Conservation (phyloP, 2,113 vertebrate genomes). For the Xenotilapia caudafasciata region DNA sequence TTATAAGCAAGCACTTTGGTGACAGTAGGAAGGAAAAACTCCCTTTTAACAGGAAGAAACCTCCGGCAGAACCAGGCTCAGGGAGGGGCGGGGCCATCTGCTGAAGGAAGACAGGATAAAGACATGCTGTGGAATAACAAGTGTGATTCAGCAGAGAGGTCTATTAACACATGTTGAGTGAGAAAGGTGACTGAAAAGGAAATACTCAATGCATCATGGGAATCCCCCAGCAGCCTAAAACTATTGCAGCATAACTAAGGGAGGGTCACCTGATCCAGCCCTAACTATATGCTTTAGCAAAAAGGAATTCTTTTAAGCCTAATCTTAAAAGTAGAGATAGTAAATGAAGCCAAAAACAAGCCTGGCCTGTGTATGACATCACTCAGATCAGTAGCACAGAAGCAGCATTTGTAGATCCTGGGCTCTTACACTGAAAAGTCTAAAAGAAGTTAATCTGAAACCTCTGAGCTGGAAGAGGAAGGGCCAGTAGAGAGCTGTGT, state of each 20-base stretch:
- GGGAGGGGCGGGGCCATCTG: no score
- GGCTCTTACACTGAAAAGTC: background rate
- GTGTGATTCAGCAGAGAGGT: no score
- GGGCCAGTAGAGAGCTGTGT: background rate
- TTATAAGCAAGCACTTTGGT: no score
- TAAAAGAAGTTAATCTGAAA: background rate
- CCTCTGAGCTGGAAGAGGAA: background rate
- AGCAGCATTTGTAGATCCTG: background rate
- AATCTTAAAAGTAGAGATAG: background rate
- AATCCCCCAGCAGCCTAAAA: background rate
- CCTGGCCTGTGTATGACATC: background rate
- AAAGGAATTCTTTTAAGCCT: background rate
- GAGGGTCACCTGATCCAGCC: background rate
- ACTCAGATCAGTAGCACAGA: background rate
- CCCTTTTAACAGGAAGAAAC: no score
- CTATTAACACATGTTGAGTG: no score
- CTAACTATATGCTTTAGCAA: background rate
- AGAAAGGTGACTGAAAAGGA: no score
- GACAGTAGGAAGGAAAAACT: no score
- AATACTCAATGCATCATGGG: no score
- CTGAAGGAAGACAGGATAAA: no score
- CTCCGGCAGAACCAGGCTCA: no score
- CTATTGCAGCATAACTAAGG: background rate
- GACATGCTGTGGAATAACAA: no score
- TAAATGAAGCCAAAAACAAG: background rate